phyloP scores from a whole-genome alignment of 2,888 invertebrate species.

The Caenorhabditis zanzibari region DNA sequence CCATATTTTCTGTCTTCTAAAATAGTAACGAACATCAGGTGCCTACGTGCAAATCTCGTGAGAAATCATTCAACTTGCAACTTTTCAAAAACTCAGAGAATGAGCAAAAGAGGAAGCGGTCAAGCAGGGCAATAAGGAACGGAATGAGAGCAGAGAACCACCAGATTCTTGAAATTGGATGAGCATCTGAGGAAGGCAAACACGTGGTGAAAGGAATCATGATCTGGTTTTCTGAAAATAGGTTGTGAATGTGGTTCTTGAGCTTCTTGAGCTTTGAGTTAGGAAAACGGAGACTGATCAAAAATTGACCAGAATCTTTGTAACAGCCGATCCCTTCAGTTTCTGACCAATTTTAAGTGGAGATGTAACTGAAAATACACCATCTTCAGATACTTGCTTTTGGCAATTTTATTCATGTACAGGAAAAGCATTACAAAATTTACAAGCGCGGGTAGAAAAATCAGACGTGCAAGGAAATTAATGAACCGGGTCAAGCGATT shows the following conservation, averaged over 20 bases:
- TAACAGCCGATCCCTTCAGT: too few relatives aligned
- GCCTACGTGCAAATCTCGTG: constrained; percentile 54
- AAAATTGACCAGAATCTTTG: too few relatives aligned
- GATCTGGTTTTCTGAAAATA: background rate
- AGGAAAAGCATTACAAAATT: constrained; percentile 12
- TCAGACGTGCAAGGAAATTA: background rate
- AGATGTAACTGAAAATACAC: too few relatives aligned
- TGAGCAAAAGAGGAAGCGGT: constrained; percentile 16
- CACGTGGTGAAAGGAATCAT: constrained; percentile 29
- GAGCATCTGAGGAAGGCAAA: constrained; percentile 4
- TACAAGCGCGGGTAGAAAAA: constrained; percentile 8
- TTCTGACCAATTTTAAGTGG: too few relatives aligned
- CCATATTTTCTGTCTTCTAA: background rate
- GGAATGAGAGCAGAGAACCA: constrained; percentile 36
- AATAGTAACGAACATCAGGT: constrained; percentile 40
- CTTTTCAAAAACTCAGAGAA: constrained; percentile 38
- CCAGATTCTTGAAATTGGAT: background rate
- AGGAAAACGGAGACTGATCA: background rate
- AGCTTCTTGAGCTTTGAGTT: constrained; percentile 3
- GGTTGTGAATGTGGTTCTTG: constrained; percentile 7
- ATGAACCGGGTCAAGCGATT: constrained; percentile 11
- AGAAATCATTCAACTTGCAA: constrained; percentile 40
- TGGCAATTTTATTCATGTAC: constrained; percentile 1
- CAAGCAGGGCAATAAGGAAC: constrained; percentile 23
- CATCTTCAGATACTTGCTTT: too few relatives aligned